Evolutionary conservation across 2,797 vertebrate species (phyloP).

Genomic region (Microchirus variegatus): DNA sequence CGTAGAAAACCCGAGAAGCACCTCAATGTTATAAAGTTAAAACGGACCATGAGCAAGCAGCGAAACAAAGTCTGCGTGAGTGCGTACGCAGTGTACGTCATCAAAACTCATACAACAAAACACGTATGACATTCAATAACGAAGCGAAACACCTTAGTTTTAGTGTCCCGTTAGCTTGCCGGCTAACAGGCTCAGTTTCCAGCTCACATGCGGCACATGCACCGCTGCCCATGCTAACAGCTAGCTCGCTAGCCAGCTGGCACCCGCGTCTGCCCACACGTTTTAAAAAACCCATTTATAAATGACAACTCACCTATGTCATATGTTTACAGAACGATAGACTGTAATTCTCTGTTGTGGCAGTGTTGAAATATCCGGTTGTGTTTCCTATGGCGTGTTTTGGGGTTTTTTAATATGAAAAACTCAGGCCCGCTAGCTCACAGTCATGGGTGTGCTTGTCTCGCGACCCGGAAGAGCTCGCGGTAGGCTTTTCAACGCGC

Average conservation of each 20-base stretch:
- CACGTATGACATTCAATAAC: not conserved
- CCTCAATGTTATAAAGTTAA: not conserved
- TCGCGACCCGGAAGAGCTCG: constrained; percentile 77
- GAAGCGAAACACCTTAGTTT: not conserved
- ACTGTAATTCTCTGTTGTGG: not conserved
- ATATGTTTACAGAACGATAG: constrained; percentile 55
- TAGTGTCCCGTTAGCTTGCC: constrained; percentile 24
- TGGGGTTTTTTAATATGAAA: not conserved
- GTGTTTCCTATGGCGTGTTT: not conserved
- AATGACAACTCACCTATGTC: constrained; percentile 67
- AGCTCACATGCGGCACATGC: constrained; percentile 75
- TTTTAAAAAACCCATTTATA: not conserved
- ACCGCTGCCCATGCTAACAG: constrained; percentile 19
- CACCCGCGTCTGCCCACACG: constrained; percentile 1
- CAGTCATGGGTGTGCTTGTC: constrained; percentile 58
- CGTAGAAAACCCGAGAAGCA: constrained; percentile 4
- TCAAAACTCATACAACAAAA: not conserved
- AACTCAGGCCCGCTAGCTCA: constrained; percentile 60
- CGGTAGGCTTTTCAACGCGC: not conserved
- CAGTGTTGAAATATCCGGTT: constrained; percentile 7
- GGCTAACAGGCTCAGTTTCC: constrained; percentile 45
- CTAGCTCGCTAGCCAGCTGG: constrained; percentile 46
- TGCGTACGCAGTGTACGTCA: not conserved
- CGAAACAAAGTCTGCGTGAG: fast-evolving
- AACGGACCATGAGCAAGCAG: not conserved